phyloP scores from a whole-genome alignment of 2,113 vertebrate genomes.

The Ceyx melanurus region DNA sequence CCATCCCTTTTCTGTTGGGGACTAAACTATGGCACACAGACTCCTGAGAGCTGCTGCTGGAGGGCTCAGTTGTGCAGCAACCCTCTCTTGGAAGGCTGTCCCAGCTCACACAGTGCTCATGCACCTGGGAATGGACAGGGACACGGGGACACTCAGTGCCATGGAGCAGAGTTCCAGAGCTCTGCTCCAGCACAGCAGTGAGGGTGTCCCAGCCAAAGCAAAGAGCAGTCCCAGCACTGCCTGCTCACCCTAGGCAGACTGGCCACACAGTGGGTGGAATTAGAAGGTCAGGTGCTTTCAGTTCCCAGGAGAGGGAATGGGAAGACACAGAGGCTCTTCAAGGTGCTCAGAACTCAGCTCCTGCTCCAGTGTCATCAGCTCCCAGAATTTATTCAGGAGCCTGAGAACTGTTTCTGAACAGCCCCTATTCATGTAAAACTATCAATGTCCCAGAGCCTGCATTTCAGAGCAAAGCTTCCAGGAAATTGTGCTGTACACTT shows the following conservation, averaged over 20 bases:
- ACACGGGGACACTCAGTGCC: not conserved
- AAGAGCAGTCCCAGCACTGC: not conserved
- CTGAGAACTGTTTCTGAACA: not conserved
- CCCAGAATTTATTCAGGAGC: not conserved
- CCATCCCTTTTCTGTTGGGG: not conserved
- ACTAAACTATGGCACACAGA: not conserved
- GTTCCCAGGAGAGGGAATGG: not conserved
- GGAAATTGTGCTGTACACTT: not conserved
- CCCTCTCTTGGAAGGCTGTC: not conserved
- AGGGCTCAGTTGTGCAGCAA: not conserved
- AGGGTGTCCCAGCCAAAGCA: not conserved
- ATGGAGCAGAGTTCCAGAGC: not conserved
- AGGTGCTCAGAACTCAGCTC: not conserved
- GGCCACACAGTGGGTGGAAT: not conserved
- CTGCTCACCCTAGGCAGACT: accelerated
- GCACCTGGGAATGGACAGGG: not conserved
- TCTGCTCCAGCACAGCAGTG: not conserved
- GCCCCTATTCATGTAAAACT: not conserved
- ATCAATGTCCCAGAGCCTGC: not conserved
- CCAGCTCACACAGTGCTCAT: not conserved
- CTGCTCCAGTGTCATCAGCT: not conserved
- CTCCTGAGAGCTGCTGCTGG: not conserved
- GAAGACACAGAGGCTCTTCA: not conserved
- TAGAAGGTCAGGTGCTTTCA: not conserved
- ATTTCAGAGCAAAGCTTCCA: not conserved